Conservation (phyloP, 2,113 vertebrate genomes). For the Oxyura jamaicensis region DNA sequence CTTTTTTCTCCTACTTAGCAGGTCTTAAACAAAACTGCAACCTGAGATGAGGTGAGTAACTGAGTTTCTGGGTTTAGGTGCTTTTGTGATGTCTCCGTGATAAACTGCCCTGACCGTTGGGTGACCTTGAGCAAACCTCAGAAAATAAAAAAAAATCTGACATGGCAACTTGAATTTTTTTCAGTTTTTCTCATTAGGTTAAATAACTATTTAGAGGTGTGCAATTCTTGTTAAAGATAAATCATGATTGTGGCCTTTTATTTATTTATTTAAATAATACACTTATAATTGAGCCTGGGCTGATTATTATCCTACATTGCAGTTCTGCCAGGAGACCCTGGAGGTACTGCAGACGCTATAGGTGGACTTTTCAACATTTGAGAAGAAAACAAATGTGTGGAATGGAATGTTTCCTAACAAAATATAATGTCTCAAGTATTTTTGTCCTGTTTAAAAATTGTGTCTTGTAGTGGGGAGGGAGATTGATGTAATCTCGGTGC, state of each 20-base stretch:
- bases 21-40: background rate
- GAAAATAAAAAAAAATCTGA: background rate
- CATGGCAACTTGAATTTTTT: background rate
- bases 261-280: background rate
- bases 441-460: slow-evolving; percentile 13
- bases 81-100: background rate
- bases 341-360: background rate
- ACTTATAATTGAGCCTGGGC: background rate
- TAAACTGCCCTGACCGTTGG: background rate
- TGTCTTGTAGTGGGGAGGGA: background rate
- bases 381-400: slow-evolving; percentile 10
- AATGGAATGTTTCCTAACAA: slow-evolving; percentile 17
- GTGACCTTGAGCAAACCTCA: background rate
- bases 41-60: background rate
- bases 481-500: background rate
- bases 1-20: background rate
- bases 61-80: accelerated
- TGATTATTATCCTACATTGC: background rate
- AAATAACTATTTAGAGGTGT: background rate
- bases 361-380: background rate
- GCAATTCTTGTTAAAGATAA: background rate
- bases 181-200: background rate
- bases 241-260: background rate
- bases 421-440: background rate
- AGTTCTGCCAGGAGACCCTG: background rate